phyloP scores from a whole-genome alignment of 1,140 invertebrate species.

The Thalassaphorura encarpata region DNA sequence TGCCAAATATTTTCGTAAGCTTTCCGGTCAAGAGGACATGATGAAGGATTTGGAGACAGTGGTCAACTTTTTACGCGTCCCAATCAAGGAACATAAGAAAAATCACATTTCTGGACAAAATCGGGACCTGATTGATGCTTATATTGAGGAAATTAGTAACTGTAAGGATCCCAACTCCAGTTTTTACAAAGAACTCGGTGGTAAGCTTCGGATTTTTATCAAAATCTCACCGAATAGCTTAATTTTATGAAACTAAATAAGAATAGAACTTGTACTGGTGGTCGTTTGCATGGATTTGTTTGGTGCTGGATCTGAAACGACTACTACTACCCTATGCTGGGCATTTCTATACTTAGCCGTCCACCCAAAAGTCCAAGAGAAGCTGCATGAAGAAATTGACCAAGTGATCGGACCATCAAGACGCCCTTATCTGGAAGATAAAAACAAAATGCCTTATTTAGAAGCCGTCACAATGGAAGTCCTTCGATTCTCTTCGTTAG shows the following conservation, averaged over 20 bases:
- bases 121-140: not conserved
- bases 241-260: too few species aligned
- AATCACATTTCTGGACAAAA: not conserved
- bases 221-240: too few species aligned
- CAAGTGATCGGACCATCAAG: slow-evolving; percentile 39
- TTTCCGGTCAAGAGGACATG: not conserved
- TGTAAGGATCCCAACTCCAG: not conserved
- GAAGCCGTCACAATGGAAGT: slow-evolving; percentile 29
- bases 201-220: too few species aligned
- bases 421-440: slow-evolving; percentile 40
- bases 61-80: not conserved
- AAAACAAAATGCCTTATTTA: slow-evolving; percentile 25
- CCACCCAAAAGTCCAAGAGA: slow-evolving; percentile 42
- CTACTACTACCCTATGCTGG: slow-evolving; percentile 34
- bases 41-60: not conserved
- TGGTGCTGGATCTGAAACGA: not conserved
- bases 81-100: not conserved
- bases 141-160: not conserved
- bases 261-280: not conserved
- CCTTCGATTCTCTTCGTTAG: slow-evolving; percentile 17
- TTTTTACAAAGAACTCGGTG: not conserved
- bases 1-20: not conserved
- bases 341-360: slow-evolving; percentile 42
- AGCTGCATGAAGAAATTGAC: slow-evolving; percentile 44
- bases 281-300: not conserved